Evolutionary conservation across 2,113 vertebrate genomes (phyloP).

Genomic region (Coptodon bakossiorum): DNA sequence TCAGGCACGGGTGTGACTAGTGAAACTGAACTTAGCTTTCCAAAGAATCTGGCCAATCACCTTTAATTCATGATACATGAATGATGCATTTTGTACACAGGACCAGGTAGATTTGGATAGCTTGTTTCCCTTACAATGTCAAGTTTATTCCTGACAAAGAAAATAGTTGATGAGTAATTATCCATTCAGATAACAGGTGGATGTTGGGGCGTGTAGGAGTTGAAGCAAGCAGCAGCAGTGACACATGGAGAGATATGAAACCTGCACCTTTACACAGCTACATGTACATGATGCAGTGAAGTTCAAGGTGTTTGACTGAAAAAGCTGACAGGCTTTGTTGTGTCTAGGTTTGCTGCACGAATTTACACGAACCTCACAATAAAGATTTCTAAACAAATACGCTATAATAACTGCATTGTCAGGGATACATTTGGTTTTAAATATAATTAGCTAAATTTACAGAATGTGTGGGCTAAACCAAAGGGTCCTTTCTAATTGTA

Average conservation of each 20-base stretch:
- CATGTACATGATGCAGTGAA: neutral
- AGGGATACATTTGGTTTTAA: neutral
- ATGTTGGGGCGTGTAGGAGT: neutral
- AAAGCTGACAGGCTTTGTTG: neutral
- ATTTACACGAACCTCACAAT: neutral
- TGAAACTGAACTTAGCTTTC: neutral
- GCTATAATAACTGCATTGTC: neutral
- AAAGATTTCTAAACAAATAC: neutral
- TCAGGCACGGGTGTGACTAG: neutral
- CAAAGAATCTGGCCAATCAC: neutral
- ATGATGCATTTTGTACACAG: neutral
- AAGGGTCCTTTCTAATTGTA: neutral
- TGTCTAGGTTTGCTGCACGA: neutral
- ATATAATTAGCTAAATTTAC: neutral
- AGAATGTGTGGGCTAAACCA: neutral
- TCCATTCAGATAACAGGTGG: neutral
- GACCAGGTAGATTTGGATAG: neutral
- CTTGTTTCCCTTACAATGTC: neutral
- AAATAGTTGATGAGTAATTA: neutral
- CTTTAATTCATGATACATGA: neutral
- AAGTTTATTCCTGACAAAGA: neutral
- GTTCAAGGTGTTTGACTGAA: neutral
- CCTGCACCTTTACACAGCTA: neutral
- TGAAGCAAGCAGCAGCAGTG: neutral
- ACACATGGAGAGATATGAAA: neutral